phyloP scores from a whole-genome alignment of 2,113 vertebrate genomes.

The Sorex araneus region DNA sequence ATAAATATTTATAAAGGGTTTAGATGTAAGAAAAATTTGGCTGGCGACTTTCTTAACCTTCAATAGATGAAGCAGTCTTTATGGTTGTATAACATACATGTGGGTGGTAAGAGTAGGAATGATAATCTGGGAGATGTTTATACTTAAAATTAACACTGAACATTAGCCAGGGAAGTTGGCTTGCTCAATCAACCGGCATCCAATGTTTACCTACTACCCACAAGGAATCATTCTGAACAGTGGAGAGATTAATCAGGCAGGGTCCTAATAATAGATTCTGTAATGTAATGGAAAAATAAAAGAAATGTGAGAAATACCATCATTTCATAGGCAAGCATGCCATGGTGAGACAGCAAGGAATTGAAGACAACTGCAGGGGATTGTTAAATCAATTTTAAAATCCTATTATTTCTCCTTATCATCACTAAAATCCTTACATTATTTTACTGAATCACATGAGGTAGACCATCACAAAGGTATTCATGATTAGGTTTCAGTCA shows the following conservation, averaged over 20 bases:
- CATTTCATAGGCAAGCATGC: not conserved
- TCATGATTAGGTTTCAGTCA: too few species aligned
- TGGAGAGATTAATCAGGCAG: conserved; percentile 18
- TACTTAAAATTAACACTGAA: not conserved
- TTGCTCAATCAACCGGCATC: not conserved
- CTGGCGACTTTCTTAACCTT: not conserved
- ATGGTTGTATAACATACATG: not conserved
- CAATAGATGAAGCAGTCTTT: not conserved
- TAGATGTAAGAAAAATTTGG: conserved; percentile 38
- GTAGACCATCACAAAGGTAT: too few species aligned
- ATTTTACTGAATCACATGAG: too few species aligned
- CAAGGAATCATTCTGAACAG: conserved; percentile 18
- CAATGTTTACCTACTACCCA: not conserved
- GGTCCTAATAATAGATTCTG: not conserved
- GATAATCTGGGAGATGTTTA: not conserved
- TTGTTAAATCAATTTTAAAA: not conserved
- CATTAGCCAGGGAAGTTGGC: not conserved
- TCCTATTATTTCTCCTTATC: conserved; percentile 17
- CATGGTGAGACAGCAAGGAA: not conserved
- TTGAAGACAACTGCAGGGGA: not conserved
- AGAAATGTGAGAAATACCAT: not conserved
- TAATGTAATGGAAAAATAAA: conserved; percentile 43
- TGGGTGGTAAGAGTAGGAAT: not conserved
- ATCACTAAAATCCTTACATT: not conserved
- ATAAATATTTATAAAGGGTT: conserved; percentile 34